Evolutionary conservation across 2,113 vertebrate genomes (phyloP).

Genomic region (Bubo scandiacus): DNA sequence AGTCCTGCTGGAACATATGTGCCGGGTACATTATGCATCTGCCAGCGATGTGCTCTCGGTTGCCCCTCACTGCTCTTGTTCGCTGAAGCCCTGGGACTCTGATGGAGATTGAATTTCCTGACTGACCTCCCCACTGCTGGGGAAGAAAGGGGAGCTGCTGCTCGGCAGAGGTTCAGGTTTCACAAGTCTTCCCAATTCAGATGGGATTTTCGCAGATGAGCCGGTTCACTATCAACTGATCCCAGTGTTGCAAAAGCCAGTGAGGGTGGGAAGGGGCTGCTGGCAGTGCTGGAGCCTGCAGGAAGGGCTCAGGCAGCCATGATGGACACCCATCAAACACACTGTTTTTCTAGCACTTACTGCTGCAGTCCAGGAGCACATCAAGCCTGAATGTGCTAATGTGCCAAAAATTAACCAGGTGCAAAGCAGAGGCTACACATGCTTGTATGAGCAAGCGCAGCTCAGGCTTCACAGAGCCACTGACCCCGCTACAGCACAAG

Average conservation of each 20-base stretch:
- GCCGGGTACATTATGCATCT: background rate
- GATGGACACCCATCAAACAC: background rate
- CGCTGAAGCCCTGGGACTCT: fast-evolving
- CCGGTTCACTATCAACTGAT: background rate
- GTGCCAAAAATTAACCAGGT: background rate
- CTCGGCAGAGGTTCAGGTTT: background rate
- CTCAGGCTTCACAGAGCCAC: background rate
- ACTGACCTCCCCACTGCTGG: background rate
- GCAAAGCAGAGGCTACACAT: background rate
- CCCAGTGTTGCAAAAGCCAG: background rate
- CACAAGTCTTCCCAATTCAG: background rate
- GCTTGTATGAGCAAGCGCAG: fast-evolving
- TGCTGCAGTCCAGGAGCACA: background rate
- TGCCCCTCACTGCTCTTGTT: background rate
- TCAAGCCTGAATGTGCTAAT: background rate
- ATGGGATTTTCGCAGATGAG: background rate
- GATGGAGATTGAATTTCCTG: background rate
- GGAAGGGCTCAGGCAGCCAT: background rate
- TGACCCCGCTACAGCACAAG: fast-evolving
- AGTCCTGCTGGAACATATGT: background rate
- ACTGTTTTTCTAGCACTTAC: background rate
- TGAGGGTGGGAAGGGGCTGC: background rate
- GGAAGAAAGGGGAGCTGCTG: background rate
- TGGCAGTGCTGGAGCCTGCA: background rate
- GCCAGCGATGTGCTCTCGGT: background rate